Evolutionary conservation across 2,888 invertebrate species (phyloP).

Genomic region (Clitarchus hookeri): DNA sequence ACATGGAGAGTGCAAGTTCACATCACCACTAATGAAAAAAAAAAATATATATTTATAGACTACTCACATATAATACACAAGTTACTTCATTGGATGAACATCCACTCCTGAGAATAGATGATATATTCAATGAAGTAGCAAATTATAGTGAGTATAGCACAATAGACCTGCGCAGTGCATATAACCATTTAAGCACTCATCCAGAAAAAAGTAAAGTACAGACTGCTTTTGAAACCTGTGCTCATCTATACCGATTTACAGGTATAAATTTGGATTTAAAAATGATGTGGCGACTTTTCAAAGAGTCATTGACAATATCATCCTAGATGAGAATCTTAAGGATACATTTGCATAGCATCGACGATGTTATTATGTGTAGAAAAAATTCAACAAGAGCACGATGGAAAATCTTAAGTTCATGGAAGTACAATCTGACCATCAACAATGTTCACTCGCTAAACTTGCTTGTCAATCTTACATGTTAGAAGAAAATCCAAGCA

Average conservation of each 20-base stretch:
- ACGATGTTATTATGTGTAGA: constrained; percentile 41
- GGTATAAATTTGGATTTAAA: too few species aligned
- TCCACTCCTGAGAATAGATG: constrained; percentile 39
- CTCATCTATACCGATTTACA: constrained; percentile 40
- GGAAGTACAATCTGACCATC: too few species aligned
- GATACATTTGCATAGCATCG: constrained; percentile 35
- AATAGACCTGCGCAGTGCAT: too few species aligned
- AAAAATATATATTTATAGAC: constrained; percentile 44
- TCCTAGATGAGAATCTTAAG: constrained; percentile 29
- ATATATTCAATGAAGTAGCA: constrained; percentile 30
- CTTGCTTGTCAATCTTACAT: too few species aligned
- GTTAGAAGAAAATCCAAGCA: neutral
- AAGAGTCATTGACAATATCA: constrained; percentile 28
- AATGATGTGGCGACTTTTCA: constrained; percentile 33
- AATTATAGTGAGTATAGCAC: too few species aligned
- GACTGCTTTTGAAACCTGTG: too few species aligned
- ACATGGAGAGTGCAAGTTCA: constrained; percentile 41
- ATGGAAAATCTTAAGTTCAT: constrained; percentile 32
- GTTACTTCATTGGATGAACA: constrained; percentile 42
- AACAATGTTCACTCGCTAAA: neutral
- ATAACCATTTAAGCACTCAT: too few species aligned
- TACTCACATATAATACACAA: constrained; percentile 45
- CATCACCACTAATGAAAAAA: constrained; percentile 40
- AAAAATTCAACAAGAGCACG: constrained; percentile 36
- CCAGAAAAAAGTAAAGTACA: too few species aligned